Evolutionary conservation across 1,140 invertebrate species (phyloP).

Genomic region (Bombus waltoni): DNA sequence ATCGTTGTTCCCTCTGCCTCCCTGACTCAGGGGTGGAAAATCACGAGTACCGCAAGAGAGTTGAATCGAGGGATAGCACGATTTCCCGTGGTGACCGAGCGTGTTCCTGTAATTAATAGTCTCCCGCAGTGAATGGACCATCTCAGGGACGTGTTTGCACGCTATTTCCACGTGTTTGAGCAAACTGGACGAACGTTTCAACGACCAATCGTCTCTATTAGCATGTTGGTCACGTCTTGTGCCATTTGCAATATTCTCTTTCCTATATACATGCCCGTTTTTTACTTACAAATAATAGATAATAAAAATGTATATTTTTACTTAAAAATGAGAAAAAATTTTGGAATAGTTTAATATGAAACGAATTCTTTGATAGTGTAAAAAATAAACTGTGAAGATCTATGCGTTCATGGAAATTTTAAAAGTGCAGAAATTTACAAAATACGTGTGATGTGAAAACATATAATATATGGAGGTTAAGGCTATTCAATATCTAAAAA

Average conservation of each 20-base stretch:
- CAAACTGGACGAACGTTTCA: constrained; percentile 55
- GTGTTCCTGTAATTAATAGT: constrained; percentile 78
- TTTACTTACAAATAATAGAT: background rate
- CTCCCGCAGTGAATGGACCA: constrained; percentile 58
- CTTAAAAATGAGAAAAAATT: too few species aligned
- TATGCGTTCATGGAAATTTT: too few species aligned
- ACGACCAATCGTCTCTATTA: constrained; percentile 35
- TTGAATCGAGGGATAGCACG: constrained; percentile 44
- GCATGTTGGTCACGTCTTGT: constrained; percentile 1
- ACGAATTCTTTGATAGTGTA: too few species aligned
- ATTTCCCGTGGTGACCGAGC: constrained; percentile 70
- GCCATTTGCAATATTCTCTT: background rate
- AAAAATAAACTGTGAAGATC: too few species aligned
- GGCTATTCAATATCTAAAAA: too few species aligned
- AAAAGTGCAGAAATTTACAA: too few species aligned
- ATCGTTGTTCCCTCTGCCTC: constrained; percentile 22
- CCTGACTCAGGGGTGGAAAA: constrained; percentile 61
- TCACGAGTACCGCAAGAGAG: constrained; percentile 59
- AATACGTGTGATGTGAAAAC: too few species aligned
- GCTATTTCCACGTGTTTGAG: constrained; percentile 45
- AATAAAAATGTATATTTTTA: too few species aligned
- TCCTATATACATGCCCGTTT: background rate
- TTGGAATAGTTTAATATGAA: too few species aligned
- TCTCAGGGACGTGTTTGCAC: constrained; percentile 58
- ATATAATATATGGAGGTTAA: too few species aligned